A percentile compares a stretch with the other conserved stretches of the same genome.
Conservation (phyloP, 2,888 invertebrate genomes). For the Sminthurinus aureus region DNA sequence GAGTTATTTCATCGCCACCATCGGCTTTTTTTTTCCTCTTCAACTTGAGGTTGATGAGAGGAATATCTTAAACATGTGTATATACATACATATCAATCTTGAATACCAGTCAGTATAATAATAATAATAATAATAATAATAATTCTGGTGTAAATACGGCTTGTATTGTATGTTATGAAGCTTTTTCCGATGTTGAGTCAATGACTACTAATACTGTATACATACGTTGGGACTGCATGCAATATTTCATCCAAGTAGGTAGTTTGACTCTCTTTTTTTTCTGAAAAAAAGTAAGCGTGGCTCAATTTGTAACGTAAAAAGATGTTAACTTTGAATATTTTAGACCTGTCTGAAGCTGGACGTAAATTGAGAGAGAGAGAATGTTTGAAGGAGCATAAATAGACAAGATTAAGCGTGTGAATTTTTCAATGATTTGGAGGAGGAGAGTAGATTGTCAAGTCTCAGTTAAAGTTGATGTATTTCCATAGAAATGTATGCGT, state of each 20-base stretch:
- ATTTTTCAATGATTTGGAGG: slow-evolving; percentile 28
- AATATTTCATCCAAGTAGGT: slow-evolving; percentile 32
- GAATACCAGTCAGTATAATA: too few relatives aligned
- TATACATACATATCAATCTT: too few relatives aligned
- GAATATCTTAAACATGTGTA: too few relatives aligned
- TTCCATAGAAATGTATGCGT: background rate
- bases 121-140: too few relatives aligned
- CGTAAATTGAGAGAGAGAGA: background rate
- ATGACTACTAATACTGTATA: background rate
- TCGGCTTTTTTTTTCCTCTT: too few relatives aligned
- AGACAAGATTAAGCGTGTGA: slow-evolving; percentile 20
- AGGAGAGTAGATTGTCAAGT: slow-evolving; percentile 20
- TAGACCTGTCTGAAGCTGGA: background rate
- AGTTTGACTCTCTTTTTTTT: slow-evolving; percentile 2
- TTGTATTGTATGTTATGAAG: too few relatives aligned
- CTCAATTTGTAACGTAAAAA: background rate
- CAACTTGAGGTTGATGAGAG: too few relatives aligned
- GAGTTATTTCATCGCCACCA: too few relatives aligned
- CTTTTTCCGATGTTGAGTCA: too few relatives aligned
- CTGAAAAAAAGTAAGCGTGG: slow-evolving; percentile 1
- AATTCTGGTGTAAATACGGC: too few relatives aligned
- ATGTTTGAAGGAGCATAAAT: slow-evolving; percentile 26
- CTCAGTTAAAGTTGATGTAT: slow-evolving; percentile 18
- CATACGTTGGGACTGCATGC: background rate
- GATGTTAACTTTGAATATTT: background rate